Percentiles rank a stretch among this genome's conserved stretches.
Conservation (phyloP, 1,140 invertebrate genomes). For the Pseudomyrmex concolor region DNA sequence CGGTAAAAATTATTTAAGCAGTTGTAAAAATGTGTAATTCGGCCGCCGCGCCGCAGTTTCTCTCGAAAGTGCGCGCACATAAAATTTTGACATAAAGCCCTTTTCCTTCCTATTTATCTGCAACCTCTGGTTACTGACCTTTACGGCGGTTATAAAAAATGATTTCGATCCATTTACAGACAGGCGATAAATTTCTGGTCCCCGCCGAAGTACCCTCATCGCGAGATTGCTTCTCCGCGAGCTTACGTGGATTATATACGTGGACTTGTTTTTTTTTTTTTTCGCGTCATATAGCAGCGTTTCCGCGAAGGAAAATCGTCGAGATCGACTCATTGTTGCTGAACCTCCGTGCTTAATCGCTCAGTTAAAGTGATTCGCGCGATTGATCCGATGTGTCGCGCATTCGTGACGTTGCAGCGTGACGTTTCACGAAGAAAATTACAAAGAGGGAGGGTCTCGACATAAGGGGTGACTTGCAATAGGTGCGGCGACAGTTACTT, state of each 20-base stretch:
- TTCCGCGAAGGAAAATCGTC: conserved; percentile 7
- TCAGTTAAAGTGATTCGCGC: conserved; percentile 56
- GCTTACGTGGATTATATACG: not conserved
- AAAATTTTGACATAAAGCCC: conserved; percentile 54
- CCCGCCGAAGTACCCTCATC: conserved; percentile 38
- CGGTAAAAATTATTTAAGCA: conserved; percentile 52
- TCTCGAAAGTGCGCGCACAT: conserved; percentile 22
- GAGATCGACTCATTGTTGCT: not conserved
- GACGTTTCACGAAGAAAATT: conserved; percentile 63
- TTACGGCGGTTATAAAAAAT: conserved; percentile 71
- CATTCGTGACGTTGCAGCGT: not conserved
- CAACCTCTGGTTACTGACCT: conserved; percentile 56
- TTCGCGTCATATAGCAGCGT: not conserved
- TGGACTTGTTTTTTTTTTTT: conserved; percentile 47
- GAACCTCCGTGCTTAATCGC: conserved; percentile 32
- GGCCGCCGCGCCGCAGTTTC: conserved; percentile 35
- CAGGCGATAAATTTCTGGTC: conserved; percentile 63
- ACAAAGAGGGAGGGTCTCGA: conserved; percentile 43
- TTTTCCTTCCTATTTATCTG: conserved; percentile 49
- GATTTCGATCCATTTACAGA: conserved; percentile 68
- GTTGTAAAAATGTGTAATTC: conserved; percentile 56
- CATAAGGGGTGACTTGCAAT: conserved; percentile 66
- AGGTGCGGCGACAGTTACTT: conserved; percentile 78
- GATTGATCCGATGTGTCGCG: not conserved
- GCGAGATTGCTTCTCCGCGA: conserved; percentile 58